phyloP scores from a whole-genome alignment of 2,113 vertebrate species.

The Cottus gobio region DNA sequence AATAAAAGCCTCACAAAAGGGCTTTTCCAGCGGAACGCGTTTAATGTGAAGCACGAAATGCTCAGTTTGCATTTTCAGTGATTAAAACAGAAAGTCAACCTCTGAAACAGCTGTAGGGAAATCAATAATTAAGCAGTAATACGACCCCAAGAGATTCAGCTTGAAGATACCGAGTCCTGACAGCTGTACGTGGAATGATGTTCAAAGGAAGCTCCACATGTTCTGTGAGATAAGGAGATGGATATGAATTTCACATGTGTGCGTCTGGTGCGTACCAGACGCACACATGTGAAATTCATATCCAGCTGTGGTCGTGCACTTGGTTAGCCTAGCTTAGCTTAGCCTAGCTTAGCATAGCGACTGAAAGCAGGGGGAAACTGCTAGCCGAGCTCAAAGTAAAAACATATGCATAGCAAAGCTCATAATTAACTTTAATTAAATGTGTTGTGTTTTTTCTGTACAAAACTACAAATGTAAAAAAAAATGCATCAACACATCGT shows the following conservation, averaged over 20 bases:
- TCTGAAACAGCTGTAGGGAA: neutral
- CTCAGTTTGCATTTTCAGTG: neutral
- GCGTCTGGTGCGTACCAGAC: neutral
- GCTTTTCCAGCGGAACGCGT: constrained; percentile 1
- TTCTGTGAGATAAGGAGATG: neutral
- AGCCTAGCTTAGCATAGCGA: neutral
- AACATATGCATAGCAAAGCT: neutral
- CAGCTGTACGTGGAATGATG: neutral
- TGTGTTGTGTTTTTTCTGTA: neutral
- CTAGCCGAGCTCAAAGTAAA: neutral
- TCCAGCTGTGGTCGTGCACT: no score
- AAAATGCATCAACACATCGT: neutral
- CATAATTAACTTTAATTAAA: no score
- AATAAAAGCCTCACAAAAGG: neutral
- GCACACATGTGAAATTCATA: no score
- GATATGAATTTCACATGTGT: neutral
- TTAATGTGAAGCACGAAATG: constrained; percentile 20
- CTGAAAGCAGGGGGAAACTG: neutral
- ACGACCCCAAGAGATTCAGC: neutral
- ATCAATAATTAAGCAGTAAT: neutral
- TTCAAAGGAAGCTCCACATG: neutral
- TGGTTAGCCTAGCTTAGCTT: constrained; percentile 7
- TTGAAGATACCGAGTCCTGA: neutral
- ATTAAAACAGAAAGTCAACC: neutral
- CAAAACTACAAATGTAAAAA: no score